A percentile compares a stretch with the other conserved stretches of the same genome.
Conservation (phyloP, 2,113 vertebrate species). For the Plecturocebus donacophilus region DNA sequence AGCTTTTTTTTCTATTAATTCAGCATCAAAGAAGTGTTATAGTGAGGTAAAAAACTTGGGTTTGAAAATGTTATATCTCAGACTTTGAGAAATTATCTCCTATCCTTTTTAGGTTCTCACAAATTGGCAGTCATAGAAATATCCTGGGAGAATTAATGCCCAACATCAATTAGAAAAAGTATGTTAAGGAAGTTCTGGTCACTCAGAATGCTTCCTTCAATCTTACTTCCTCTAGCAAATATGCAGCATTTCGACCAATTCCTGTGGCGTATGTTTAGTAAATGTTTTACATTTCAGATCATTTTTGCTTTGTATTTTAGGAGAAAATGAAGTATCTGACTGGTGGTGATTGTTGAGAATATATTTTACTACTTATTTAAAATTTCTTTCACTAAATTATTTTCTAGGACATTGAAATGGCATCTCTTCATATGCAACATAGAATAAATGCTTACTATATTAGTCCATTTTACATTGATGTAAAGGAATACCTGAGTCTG, state of each 20-base stretch:
- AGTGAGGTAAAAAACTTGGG: not conserved
- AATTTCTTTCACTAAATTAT: slow-evolving; percentile 52
- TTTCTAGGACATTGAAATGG: slow-evolving; percentile 5
- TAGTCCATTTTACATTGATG: too few relatives aligned
- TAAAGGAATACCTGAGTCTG: too few relatives aligned
- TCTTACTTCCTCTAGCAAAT: not conserved
- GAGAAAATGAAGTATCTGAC: not conserved
- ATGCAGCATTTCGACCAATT: not conserved
- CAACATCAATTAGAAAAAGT: slow-evolving; percentile 43
- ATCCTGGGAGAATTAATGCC: not conserved
- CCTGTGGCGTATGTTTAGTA: not conserved
- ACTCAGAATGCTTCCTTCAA: not conserved
- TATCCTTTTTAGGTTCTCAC: not conserved
- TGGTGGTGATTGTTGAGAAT: not conserved
- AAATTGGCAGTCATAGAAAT: not conserved
- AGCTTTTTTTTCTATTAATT: not conserved
- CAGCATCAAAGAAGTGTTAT: not conserved
- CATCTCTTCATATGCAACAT: slow-evolving; percentile 24
- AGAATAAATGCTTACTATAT: slow-evolving; percentile 38
- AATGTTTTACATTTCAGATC: not conserved
- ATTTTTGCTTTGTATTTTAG: not conserved
- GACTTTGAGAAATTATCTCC: not conserved
- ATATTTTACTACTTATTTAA: not conserved
- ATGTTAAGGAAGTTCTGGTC: not conserved
- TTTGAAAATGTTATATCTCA: not conserved